Base-by-base conservation (phyloP, 2,113 vertebrate species). In the Scortum barcoo region DNA sequence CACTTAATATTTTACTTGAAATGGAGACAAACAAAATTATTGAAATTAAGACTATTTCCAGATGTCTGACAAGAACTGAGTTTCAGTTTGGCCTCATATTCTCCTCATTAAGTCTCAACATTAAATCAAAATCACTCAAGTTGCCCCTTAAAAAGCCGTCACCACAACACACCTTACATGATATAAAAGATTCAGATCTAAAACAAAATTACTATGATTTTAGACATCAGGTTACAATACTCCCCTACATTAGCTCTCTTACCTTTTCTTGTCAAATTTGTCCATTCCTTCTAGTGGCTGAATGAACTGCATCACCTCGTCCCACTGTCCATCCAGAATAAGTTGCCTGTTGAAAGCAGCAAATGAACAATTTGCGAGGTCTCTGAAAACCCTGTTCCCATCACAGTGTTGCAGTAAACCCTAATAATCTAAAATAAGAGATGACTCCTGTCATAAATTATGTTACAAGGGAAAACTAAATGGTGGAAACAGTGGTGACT, bases 221-320 rank as follows among this genome's bases (percentile, higher is more conserved):
- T 33, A n/a, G 6, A 5, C 3, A 2, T 68, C 19, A 22, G 2
- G 36, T 40, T 72, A 16, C 10, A 58, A 22, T 26, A 60, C 13
- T 19, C 9, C 3, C 44, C 3, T 14, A 11, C 6, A n/a, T 26
- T 22, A 11, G 26, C 5, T 36, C 9, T 48, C 82, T 82, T 89
- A 99, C 98, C 97, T 97, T 95, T 99, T 99, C 92, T 95, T 97
- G 94, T 99, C 97, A 93, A 99, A 99, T 94, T 97, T 99, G 68
- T 99, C 97, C 97, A 99, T 97, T 85, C 96, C 96, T 88, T 99
- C 98, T 60, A 99, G 94, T 84, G 98, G 98, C 44, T 99, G 98
- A 90, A 99, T 99, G 89, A 99, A 99, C 33, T 99, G 98, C 93
- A 99, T 96, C 92, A 99, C 97, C 68, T 99, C 98, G 88, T 99